phyloP scores from a whole-genome alignment of 1,140 invertebrate species.

The Drosophila sp. region DNA sequence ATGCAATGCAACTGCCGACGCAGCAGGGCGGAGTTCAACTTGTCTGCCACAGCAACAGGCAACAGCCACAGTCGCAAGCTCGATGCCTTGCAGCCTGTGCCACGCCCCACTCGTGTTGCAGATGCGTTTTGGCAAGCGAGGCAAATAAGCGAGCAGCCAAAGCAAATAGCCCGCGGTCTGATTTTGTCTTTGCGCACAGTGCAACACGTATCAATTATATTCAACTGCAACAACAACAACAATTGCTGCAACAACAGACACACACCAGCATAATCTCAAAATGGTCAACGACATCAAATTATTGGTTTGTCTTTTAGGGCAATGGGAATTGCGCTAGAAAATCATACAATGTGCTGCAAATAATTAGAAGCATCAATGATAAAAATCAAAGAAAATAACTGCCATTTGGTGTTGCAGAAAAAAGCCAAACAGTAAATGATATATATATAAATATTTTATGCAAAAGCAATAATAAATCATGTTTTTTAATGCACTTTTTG shows the following conservation, averaged over 20 bases:
- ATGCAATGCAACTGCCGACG: conserved; percentile 74
- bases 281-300: conserved; percentile 63
- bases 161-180: conserved; percentile 74
- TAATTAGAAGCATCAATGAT: background rate
- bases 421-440: background rate
- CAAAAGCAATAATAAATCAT: conserved; percentile 20
- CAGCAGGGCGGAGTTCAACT: conserved; percentile 57
- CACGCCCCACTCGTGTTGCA: conserved; percentile 71
- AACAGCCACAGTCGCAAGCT: conserved; percentile 13
- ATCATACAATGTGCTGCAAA: conserved; percentile 28
- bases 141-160: conserved; percentile 57
- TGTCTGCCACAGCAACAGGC: conserved; percentile 30
- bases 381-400: background rate
- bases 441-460: conserved; percentile 13
- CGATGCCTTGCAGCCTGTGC: conserved; percentile 25
- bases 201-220: conserved; percentile 80
- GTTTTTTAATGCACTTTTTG: background rate
- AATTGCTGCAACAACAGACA: conserved; percentile 15
- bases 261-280: conserved; percentile 42
- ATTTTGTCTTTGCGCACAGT: conserved; percentile 79
- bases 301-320: conserved; percentile 46
- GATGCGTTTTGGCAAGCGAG: conserved; percentile 34
- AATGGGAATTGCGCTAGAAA: conserved; percentile 14
- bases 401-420: too few species aligned
- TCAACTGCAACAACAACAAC: conserved; percentile 51